Evolutionary conservation across 35 echinoderm and acorn worm genomes (phyloP).

Genomic region (Apostichopus parvimensis): DNA sequence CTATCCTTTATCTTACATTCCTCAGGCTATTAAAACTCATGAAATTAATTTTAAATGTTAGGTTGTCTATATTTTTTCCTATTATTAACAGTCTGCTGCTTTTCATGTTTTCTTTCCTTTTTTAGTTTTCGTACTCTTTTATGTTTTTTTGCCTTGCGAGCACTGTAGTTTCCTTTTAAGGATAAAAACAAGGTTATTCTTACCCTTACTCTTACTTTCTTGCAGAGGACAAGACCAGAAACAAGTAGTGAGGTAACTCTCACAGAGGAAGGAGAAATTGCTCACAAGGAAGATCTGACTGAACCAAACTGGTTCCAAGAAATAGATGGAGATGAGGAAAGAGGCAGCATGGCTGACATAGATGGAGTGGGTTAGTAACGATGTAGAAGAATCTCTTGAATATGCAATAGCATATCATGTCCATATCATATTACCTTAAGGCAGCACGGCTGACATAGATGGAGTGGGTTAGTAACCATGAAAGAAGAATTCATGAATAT

Average conservation of each 20-base stretch:
- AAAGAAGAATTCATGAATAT: not conserved
- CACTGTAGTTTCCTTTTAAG: too few relatives aligned
- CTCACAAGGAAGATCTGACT: conserved; percentile 51
- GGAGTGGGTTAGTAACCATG: conserved; percentile 50
- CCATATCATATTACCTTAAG: not conserved
- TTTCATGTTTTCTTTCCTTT: too few relatives aligned
- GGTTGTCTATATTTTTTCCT: too few relatives aligned
- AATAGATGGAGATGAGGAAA: conserved; percentile 67
- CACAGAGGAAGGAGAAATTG: conserved; percentile 43
- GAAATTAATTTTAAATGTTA: too few relatives aligned
- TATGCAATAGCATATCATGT: not conserved
- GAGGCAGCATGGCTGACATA: conserved; percentile 52
- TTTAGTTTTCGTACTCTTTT: too few relatives aligned
- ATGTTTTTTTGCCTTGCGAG: too few relatives aligned
- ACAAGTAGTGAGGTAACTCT: conserved; percentile 10
- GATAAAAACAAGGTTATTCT: not conserved
- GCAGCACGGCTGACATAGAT: conserved; percentile 60
- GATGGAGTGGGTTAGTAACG: conserved; percentile 61
- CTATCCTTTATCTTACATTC: too few relatives aligned
- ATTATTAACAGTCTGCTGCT: too few relatives aligned
- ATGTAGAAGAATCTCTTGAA: not conserved
- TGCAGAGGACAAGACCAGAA: conserved; percentile 42
- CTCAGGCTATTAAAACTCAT: too few relatives aligned
- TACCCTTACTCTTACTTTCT: not conserved
- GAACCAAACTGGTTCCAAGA: conserved; percentile 91